A percentile compares a stretch with the other conserved stretches of the same genome.
Evolutionary conservation across 2,113 vertebrate genomes (phyloP).

Genomic region (Campylorhamphus procurvoides): DNA sequence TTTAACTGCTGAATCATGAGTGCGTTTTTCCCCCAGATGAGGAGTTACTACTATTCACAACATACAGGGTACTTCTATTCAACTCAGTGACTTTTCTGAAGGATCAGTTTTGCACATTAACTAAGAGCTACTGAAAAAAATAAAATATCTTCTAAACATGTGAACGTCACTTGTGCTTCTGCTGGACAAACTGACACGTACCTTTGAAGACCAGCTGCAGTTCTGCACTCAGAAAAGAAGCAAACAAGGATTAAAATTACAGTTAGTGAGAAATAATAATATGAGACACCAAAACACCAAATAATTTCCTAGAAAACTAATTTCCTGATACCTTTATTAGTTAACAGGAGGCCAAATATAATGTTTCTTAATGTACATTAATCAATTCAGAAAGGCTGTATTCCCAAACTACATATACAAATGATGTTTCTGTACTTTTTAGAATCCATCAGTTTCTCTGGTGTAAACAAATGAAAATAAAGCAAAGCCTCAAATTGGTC

Average conservation of each 20-base stretch:
- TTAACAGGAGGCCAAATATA: not conserved
- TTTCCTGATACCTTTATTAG: not conserved
- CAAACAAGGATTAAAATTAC: not conserved
- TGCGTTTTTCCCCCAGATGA: not conserved
- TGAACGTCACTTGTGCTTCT: not conserved
- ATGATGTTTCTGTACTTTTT: not conserved
- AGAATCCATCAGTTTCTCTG: not conserved
- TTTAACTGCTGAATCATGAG: not conserved
- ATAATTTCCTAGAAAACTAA: not conserved
- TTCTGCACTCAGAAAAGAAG: slow-evolving; percentile 10
- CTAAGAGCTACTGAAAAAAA: not conserved
- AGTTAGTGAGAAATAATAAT: not conserved
- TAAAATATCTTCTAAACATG: not conserved
- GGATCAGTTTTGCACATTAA: not conserved
- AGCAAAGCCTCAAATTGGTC: not conserved
- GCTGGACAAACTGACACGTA: not conserved
- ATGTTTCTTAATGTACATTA: not conserved
- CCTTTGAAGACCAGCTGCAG: not conserved
- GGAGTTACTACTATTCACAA: not conserved
- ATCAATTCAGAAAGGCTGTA: not conserved
- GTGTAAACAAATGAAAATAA: slow-evolving; percentile 14
- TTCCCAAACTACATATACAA: not conserved
- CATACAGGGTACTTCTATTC: not conserved
- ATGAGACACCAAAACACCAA: not conserved
- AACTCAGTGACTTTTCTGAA: not conserved